phyloP scores from a whole-genome alignment of 1,140 invertebrate species.

The Drosophila arizonae region DNA sequence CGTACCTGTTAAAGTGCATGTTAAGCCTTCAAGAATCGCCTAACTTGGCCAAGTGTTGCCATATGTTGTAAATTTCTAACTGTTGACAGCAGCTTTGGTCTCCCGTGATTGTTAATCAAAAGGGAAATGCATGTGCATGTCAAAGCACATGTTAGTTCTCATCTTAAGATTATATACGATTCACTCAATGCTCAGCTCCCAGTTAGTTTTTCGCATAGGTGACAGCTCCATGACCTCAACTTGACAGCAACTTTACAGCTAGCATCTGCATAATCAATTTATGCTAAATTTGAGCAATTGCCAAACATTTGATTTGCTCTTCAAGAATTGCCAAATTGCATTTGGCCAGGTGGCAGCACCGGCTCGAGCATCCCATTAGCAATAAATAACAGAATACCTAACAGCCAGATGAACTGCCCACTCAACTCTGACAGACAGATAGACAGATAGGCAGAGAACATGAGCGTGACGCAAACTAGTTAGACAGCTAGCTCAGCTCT shows the following conservation, averaged over 20 bases:
- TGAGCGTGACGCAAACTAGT: conserved; percentile 12
- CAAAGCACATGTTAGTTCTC: too few species aligned
- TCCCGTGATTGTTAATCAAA: too few species aligned
- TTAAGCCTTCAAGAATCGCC: background rate
- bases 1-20: background rate
- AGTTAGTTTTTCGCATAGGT: too few species aligned
- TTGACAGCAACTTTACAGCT: too few species aligned
- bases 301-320: background rate
- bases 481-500: conserved; percentile 1
- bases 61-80: too few species aligned
- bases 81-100: too few species aligned
- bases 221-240: too few species aligned
- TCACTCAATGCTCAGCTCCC: too few species aligned
- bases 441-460: background rate
- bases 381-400: background rate
- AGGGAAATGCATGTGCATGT: too few species aligned
- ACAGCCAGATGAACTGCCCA: conserved; percentile 10
- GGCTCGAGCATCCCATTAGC: background rate
- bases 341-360: background rate
- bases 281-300: too few species aligned
- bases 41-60: too few species aligned
- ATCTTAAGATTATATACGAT: too few species aligned
- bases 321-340: background rate
- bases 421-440: conserved; percentile 1
- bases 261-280: background rate